A percentile compares a stretch with the other conserved stretches of the same genome.
Evolutionary conservation across 2,888 invertebrate species (phyloP).

Genomic region (Agelastica alni): DNA sequence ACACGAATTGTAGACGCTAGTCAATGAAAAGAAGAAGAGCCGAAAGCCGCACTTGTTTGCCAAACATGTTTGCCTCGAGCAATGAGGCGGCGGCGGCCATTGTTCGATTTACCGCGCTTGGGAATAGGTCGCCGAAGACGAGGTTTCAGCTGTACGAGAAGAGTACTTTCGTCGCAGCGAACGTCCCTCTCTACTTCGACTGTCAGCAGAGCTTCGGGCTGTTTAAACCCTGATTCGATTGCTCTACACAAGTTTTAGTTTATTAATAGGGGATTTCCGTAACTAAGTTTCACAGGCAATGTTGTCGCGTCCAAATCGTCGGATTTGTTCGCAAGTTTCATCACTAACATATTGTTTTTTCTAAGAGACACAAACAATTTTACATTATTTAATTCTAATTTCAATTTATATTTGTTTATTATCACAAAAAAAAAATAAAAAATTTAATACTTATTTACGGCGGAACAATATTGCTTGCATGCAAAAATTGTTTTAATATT

Average conservation of each 20-base stretch:
- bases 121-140: not conserved
- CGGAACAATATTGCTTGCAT: too few relatives aligned
- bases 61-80: conserved; percentile 17
- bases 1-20: conserved; percentile 7
- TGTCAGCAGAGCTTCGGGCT: not conserved
- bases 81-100: conserved; percentile 10
- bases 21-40: conserved; percentile 17
- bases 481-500: too few relatives aligned
- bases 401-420: too few relatives aligned
- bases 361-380: too few relatives aligned
- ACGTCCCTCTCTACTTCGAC: not conserved
- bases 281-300: not conserved
- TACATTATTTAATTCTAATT: too few relatives aligned
- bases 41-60: conserved; percentile 16
- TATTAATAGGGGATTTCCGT: not conserved
- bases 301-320: too few relatives aligned
- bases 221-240: not conserved
- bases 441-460: too few relatives aligned
- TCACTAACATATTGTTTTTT: too few relatives aligned
- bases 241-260: not conserved
- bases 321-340: too few relatives aligned
- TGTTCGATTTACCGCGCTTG: conserved; percentile 1
- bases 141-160: not conserved
- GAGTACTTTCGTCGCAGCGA: conserved; percentile 1
- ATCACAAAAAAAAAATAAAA: too few relatives aligned